These are phyloP conservation scores for Antidorcas marsupialis DNA, from an alignment of 2,113 vertebrate species.

Conservation along the genomic window DNA sequence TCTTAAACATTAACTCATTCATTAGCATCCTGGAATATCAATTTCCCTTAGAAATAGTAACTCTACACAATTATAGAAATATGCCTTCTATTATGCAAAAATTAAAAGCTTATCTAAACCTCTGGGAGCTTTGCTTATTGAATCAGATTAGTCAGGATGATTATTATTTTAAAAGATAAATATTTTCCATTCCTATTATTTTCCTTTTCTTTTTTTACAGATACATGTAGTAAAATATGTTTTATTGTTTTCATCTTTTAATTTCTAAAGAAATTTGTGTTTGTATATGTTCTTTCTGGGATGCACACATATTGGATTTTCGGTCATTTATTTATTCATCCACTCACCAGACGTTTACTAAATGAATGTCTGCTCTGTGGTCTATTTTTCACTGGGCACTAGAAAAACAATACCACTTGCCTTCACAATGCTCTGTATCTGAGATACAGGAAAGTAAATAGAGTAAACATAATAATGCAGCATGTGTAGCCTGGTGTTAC, in stretches of 20 bases:
- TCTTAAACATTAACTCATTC: background rate
- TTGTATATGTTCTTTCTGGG: background rate
- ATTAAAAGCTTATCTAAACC: background rate
- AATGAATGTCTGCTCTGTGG: background rate
- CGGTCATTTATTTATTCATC: background rate
- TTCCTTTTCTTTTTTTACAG: background rate
- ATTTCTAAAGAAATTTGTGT: background rate
- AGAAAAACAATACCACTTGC: background rate
- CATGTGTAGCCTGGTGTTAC: background rate
- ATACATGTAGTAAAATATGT: background rate
- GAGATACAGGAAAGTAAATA: background rate
- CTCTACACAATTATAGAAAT: background rate
- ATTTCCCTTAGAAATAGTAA: background rate
- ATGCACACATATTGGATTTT: background rate
- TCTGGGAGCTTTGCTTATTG: background rate
- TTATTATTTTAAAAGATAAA: background rate
- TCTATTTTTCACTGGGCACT: background rate
- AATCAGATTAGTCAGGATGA: background rate
- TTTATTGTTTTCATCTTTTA: background rate
- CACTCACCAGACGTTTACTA: background rate
- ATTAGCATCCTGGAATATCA: background rate
- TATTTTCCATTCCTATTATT: background rate
- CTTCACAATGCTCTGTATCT: background rate
- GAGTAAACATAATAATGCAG: background rate
- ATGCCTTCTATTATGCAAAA: background rate